Evolutionary conservation across 1,140 invertebrate species (phyloP), one percentile per base, ranked within the genome.

Genomic region (Choristoneura fumiferana): DNA sequence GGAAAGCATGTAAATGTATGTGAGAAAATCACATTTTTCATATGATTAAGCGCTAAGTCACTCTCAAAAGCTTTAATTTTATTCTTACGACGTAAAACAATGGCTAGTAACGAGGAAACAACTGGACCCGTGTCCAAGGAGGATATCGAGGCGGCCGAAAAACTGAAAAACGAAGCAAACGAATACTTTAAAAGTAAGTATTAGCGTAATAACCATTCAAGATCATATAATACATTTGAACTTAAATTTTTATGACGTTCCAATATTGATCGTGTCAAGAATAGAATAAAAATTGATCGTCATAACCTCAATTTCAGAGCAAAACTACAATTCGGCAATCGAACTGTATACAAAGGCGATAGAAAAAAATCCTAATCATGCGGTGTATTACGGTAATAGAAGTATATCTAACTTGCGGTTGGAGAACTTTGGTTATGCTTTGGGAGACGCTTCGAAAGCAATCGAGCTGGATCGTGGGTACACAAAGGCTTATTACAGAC

Each of bases 401-500:
- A 98, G 97, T 91, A 95, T 99, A 90, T 95, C 98, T 10, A 97
- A 99, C 85, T 89, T 99, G 36, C 95, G 95, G 71, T 94, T 93
- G 43, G 98, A 99, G 90, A 96, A 94, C 81, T 99, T 98, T 90
- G 98, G 98, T 18, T 97, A 95, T 84, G 98, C 98, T 0, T 86
- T 99, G 35, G 90, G 87, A 22, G 98, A 99, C 92, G 98, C 98
- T 5, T 93, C 95, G 0, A 95, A 95, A 84, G 95, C 98, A 1
- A 95, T 99, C 40, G 94, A 97, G 87, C 76, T 97, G 52, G 97
- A 99, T 89, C 95, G 93, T 67, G 92, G 91, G 36, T 99, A 99
- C 89, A 91, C 98, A 4, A 99, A 99, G 90, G 97, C 96, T 9
- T 96, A 95, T 73, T 99, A 99, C 86, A 94, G 99, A 78, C 91